Conservation (phyloP, 2,888 invertebrate genomes). For the Drosophila neonasuta region DNA sequence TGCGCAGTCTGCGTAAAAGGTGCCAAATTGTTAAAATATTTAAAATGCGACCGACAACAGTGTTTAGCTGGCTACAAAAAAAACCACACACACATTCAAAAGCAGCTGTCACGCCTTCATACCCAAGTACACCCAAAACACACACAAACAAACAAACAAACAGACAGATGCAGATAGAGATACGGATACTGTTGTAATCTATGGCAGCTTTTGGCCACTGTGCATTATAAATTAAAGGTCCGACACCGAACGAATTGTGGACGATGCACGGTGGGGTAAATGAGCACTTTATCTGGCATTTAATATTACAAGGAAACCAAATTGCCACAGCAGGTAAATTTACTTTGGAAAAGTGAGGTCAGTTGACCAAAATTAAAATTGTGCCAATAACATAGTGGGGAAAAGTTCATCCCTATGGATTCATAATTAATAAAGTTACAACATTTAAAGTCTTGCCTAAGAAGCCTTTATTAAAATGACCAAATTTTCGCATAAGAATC, state of each 20-base stretch:
- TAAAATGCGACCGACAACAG: conserved; percentile 40
- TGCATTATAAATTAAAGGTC: conserved; percentile 57
- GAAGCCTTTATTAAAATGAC: too few species aligned
- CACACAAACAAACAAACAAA: conserved; percentile 12
- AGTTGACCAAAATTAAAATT: too few species aligned
- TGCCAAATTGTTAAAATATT: conserved; percentile 71
- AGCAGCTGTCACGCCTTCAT: conserved; percentile 13
- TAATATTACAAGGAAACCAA: too few species aligned
- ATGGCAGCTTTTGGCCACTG: conserved; percentile 39
- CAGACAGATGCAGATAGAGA: conserved; percentile 6
- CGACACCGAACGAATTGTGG: conserved; percentile 15
- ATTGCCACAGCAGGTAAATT: too few species aligned
- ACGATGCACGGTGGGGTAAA: neutral
- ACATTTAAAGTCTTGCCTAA: too few species aligned
- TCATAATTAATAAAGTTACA: too few species aligned
- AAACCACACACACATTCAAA: conserved; percentile 26
- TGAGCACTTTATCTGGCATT: too few species aligned
- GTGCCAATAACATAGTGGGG: too few species aligned
- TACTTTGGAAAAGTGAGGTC: too few species aligned
- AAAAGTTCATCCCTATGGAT: too few species aligned
- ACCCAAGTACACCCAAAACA: conserved; percentile 1
- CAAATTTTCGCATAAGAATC: too few species aligned
- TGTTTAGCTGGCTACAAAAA: conserved; percentile 47
- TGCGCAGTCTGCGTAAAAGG: conserved; percentile 39
- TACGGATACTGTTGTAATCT: conserved; percentile 29